A percentile compares a stretch with the other conserved stretches of the same genome.
Evolutionary conservation across 2,113 vertebrate genomes (phyloP).

Genomic region (Bothrops jararaca): DNA sequence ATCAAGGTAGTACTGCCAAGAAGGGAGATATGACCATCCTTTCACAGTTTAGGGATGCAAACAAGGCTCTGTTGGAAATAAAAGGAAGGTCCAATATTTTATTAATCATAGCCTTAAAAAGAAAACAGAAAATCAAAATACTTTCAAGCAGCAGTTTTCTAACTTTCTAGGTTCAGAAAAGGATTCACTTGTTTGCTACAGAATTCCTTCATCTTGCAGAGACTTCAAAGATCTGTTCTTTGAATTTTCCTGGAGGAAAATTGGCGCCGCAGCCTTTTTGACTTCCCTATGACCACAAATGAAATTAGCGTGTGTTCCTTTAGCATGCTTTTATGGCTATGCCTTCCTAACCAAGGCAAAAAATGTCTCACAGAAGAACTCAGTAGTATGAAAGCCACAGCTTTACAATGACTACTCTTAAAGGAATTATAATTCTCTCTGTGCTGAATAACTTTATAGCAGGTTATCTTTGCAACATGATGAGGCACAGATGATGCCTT

Average conservation of each 20-base stretch:
- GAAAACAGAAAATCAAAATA: background rate
- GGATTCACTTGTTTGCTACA: background rate
- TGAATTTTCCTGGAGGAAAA: background rate
- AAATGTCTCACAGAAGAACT: background rate
- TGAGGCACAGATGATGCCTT: background rate
- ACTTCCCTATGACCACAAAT: background rate
- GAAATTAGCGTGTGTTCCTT: background rate
- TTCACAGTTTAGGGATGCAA: background rate
- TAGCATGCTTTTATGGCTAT: background rate
- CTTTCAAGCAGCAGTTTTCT: background rate
- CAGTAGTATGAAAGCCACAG: background rate
- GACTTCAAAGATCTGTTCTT: background rate
- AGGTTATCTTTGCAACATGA: background rate
- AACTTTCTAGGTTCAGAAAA: background rate
- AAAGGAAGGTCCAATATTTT: background rate
- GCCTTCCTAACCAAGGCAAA: background rate
- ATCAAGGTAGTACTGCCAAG: background rate
- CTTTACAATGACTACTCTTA: background rate
- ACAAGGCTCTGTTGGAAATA: background rate
- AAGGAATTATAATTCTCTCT: background rate
- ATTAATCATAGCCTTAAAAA: background rate
- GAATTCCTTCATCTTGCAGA: background rate
- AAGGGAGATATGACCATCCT: background rate
- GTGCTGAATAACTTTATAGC: background rate
- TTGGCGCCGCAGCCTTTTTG: background rate